Evolutionary conservation across 2,113 vertebrate species (phyloP).

Genomic region (Bufo bufo): DNA sequence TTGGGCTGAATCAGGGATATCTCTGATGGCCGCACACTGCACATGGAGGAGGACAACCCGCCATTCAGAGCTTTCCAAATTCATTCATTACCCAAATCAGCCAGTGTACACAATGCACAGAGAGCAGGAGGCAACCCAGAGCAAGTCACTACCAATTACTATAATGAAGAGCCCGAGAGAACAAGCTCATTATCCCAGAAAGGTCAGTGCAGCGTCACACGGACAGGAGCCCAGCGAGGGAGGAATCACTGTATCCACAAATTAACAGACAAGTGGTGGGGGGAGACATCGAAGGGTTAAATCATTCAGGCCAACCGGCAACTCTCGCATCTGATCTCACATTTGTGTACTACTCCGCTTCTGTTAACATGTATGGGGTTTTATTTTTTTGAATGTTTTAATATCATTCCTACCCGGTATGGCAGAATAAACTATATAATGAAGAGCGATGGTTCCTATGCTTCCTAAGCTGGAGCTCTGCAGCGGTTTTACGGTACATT

Average conservation of each 20-base stretch:
- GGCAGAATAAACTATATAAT: too few species aligned
- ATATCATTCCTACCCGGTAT: too few species aligned
- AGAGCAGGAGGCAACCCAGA: neutral
- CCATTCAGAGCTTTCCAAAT: neutral
- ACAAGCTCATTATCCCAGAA: neutral
- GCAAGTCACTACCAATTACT: constrained; percentile 11
- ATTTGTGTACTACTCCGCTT: too few species aligned
- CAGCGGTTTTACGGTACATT: too few species aligned
- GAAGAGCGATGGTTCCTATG: too few species aligned
- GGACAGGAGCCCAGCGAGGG: neutral
- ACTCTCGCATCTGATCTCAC: too few species aligned
- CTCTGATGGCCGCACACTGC: neutral
- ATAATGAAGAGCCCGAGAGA: neutral
- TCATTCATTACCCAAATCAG: neutral
- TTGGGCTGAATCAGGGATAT: constrained; percentile 12
- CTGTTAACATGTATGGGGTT: too few species aligned
- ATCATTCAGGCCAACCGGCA: neutral
- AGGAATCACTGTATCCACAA: neutral
- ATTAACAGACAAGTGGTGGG: neutral
- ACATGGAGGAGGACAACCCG: neutral
- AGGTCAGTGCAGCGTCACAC: neutral
- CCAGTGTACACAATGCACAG: neutral
- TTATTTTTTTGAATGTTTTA: too few species aligned
- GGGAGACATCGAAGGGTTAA: neutral
- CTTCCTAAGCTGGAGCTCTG: too few species aligned